Percentiles rank a stretch among this genome's conserved stretches.
Conservation (phyloP, 1,140 invertebrate genomes). For the Mactra quadrangularis region DNA sequence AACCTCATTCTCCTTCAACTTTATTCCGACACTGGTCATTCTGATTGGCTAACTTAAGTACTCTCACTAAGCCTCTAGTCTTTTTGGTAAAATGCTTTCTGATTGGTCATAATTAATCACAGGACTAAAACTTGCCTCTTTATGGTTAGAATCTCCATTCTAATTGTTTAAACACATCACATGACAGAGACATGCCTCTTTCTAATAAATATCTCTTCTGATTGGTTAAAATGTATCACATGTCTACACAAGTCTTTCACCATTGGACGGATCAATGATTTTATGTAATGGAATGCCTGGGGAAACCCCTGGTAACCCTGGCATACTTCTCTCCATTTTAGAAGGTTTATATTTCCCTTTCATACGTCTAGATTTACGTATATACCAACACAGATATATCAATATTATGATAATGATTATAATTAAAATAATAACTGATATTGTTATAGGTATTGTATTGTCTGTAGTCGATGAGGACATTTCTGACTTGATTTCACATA, state of each 20-base stretch:
- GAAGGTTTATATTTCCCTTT: constrained; percentile 59
- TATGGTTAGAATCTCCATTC: too few relatives aligned
- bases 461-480: neutral
- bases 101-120: too few relatives aligned
- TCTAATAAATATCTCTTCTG: neutral
- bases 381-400: constrained; percentile 47
- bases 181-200: too few relatives aligned
- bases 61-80: too few relatives aligned
- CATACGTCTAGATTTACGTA: constrained; percentile 37
- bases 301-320: neutral
- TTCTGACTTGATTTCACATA: constrained; percentile 16
- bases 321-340: constrained; percentile 23
- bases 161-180: too few relatives aligned
- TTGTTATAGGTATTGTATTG: constrained; percentile 23
- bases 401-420: constrained; percentile 55
- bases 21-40: too few relatives aligned
- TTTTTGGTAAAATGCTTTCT: too few relatives aligned
- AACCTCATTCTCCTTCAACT: too few relatives aligned
- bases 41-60: too few relatives aligned
- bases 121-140: too few relatives aligned
- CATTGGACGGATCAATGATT: constrained; percentile 48
- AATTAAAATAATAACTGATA: constrained; percentile 54
- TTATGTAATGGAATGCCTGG: constrained; percentile 47
- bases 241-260: constrained; percentile 49
- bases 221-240: neutral